A percentile compares a stretch with the other conserved stretches of the same genome.
Conservation (phyloP, 1,140 invertebrate species). For the Drosophila parabipectinata region DNA sequence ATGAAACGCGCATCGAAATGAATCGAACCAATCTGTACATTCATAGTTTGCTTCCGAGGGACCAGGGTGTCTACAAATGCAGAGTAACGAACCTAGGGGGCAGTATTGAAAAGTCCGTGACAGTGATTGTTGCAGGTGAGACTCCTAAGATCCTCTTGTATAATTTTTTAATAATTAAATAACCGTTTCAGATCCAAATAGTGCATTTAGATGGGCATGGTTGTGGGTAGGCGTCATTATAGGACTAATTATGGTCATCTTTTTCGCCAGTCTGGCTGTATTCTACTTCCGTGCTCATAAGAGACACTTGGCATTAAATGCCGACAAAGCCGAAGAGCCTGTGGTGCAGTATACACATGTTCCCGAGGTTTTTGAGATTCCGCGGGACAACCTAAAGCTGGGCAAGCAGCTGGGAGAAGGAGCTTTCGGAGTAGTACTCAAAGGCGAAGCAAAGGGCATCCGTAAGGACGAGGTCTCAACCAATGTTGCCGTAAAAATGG, state of each 20-base stretch:
- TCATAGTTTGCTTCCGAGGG: slow-evolving; percentile 65
- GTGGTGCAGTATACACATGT: too few species aligned
- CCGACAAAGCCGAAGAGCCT: slow-evolving; percentile 87
- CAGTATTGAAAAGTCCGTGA: slow-evolving; percentile 54
- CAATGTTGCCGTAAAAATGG: slow-evolving; percentile 94
- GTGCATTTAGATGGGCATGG: slow-evolving; percentile 52
- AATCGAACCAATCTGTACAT: slow-evolving; percentile 71
- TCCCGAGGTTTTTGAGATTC: slow-evolving; percentile 90
- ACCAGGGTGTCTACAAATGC: slow-evolving; percentile 84
- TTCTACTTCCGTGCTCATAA: slow-evolving; percentile 83
- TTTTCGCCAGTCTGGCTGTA: slow-evolving; percentile 84
- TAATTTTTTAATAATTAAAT: background rate
- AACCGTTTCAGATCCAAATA: slow-evolving; percentile 66
- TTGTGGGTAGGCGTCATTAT: slow-evolving; percentile 80
- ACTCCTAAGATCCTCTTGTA: background rate
- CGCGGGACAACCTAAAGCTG: slow-evolving; percentile 91
- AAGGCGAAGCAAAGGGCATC: slow-evolving; percentile 92
- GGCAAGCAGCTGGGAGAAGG: slow-evolving; percentile 95
- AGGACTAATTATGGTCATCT: slow-evolving; percentile 84
- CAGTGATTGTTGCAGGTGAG: slow-evolving; percentile 80
- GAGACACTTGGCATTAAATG: slow-evolving; percentile 84
- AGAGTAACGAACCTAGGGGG: slow-evolving; percentile 81
- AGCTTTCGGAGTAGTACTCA: slow-evolving; percentile 96
- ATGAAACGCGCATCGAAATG: slow-evolving; percentile 84
- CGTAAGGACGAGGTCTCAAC: slow-evolving; percentile 88